Evolutionary conservation across 2,113 vertebrate species (phyloP), one percentile per base, ranked within the genome.

Genomic region (Xiphorhynchus elegans): DNA sequence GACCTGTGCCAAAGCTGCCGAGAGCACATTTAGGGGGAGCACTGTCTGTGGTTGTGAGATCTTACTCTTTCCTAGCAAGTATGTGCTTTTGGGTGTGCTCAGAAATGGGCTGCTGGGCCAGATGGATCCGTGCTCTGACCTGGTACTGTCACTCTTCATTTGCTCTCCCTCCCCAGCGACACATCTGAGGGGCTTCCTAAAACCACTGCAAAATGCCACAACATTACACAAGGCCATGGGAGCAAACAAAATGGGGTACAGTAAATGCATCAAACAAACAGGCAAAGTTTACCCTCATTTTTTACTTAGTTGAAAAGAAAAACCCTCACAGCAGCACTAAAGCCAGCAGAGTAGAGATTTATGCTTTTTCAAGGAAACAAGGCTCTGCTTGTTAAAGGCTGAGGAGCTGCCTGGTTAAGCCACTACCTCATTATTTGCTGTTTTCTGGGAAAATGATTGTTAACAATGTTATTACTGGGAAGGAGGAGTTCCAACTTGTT

Each of bases 141-240:
- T 8, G 50, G 7, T 3, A 5, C 0, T 0, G 40, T 3, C 64
- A 26, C 37, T 23, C 56, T 29, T 5, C 3, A 6, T 11, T 24
- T 58, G 29, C 17, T 3, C 18, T 31, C 55, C 74, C 78, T 87
- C 75, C 13, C 9, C 63, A 18, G 20, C 7, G 0, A 3, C 52
- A 50, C 6, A 0, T 10, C 80, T 6, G 40, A 58, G n/a, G 16
- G 5, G 39, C 90, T 17, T 53, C 70, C 75, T 6, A 68, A 53
- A 68, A 35, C 42, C 42, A 5, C 1, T 12, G 39, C 52, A 68
- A 6, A 82, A 64, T 0, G 1, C 33, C 31, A 25, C 42, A 49
- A 2, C 7, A 3, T 5, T 4, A 37, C 26, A 37, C 13, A 35
- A 39, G 17, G 40, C n/a, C 37, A 6, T 3, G 5, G 18, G 16